Base-by-base conservation (phyloP, 2,797 vertebrate genomes). In the Xenopus petersii region DNA sequence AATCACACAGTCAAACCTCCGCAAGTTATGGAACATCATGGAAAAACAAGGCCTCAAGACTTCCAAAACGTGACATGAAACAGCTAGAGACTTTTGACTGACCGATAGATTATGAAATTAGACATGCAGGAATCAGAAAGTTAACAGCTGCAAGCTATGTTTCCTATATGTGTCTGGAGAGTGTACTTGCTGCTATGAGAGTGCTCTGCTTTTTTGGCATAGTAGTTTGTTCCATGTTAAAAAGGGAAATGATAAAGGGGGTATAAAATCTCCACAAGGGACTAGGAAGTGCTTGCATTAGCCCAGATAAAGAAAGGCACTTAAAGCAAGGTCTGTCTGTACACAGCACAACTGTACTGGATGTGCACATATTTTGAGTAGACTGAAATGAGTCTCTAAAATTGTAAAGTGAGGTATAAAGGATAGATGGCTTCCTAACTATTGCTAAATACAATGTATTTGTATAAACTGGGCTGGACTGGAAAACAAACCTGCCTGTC, bases 1-100 rank as follows among this genome's bases (percentile, higher is more conserved):
- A 85, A 99, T 99, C 88, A 99, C 98, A 10, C 97, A 98, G 86
- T 99, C 98, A 73, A 99, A 99, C 84, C 89, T 99, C 81, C 97
- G 96, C 67, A 99, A 99, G 85, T 88, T 99, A 67, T 98, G 96
- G 97, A 99, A 99, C 88, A 98, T 99, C 87, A 99, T 99, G 96
- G 97, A 98, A 86, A 99, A 99, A 78, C 96, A 98, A 91, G 96
- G 97, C 84, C 86, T 98, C 86, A 95, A 92, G 91, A 98, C 89
- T 33, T 90, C 90, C 30, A 91, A 88, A 81, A 90, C 88, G 79
- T 92, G 88, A 93, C 76, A 65, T 13, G 66, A 77, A 70, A 75
- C 56, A 30, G 47, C 42, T 64, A 9, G 8, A 17, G 70, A 59
- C 51, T 36, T 79, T 69, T 79, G 71, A 66, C 48, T 62, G 61